Evolutionary conservation across 2,797 vertebrate species (phyloP), one percentile per base, ranked within the genome.

Genomic region (Arremon aurantiirostris): DNA sequence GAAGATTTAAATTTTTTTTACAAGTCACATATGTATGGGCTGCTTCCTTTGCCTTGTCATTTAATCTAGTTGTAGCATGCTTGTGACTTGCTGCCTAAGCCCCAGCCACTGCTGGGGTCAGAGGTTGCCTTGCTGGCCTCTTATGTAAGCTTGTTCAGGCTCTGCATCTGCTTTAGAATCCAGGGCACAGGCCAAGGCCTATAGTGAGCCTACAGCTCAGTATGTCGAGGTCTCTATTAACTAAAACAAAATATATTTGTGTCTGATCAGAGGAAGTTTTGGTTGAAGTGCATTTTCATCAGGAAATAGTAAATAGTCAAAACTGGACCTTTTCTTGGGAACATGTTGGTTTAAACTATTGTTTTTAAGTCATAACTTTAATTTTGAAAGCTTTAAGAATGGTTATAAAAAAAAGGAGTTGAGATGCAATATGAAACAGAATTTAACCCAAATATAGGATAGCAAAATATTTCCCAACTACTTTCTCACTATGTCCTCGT

Each of bases 161-260:
- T 75, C 75, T 91, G 75, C 47, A 64, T 83, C 94, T 89, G 50
- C 84, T 94, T 94, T 39, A 71, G 79, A 94, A 94, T 57, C 65
- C 85, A 83, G 68, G 75, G 57, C 79, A 75, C 79, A 64, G 85
- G 53, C 79, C 80, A 53, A 73, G 53, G 14, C 71, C 81, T 87
- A 12, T 44, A 37, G 53, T 73, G 94, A 92, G 64, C 68, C 34
- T 93, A 32, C 69, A 75, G 8, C 57, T 93, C 82, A 50, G 52
- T 64, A 53, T 50, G 61, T 64, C 64, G 79, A 87, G 53, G n/a
- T 64, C 57, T 64, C 57, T 73, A n/a, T 93, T 85, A 66, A 52
- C 71, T 82, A 2, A 46, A 83, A 73, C 21, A 80, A 89, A 89
- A 71, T 60, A 42, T 5, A 24, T 77, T 61, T 75, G 46, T 3